Evolutionary conservation across 2,888 invertebrate species (phyloP).

Genomic region (Altica lythri): DNA sequence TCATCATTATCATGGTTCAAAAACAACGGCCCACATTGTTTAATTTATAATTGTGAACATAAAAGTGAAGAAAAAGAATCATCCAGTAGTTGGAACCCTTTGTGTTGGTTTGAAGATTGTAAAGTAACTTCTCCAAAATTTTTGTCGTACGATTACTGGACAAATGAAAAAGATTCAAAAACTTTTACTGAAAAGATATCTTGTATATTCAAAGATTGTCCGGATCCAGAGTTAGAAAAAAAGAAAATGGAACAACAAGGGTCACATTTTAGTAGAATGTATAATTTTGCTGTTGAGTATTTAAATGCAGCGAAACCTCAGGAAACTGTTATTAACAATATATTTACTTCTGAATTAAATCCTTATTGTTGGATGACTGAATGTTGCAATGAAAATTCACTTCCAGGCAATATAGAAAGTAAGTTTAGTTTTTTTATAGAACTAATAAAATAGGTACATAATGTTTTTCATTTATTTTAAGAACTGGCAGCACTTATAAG

Average conservation of each 20-base stretch:
- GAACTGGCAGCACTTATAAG: conserved; percentile 51
- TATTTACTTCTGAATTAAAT: conserved; percentile 17
- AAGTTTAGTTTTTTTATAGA: conserved; percentile 14
- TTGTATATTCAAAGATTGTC: conserved; percentile 11
- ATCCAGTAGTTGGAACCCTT: background rate
- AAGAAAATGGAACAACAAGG: background rate
- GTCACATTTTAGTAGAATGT: background rate
- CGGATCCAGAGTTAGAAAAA: background rate
- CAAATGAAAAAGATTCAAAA: background rate
- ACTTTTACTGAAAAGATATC: conserved; percentile 1
- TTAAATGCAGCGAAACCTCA: conserved; percentile 18
- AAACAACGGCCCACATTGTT: conserved; percentile 5
- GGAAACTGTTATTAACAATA: conserved; percentile 5
- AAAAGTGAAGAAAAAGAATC: background rate
- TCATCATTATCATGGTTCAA: no score
- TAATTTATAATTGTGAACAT: conserved; percentile 7
- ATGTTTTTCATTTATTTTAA: conserved; percentile 1
- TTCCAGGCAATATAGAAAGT: conserved; percentile 32
- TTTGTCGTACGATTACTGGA: conserved; percentile 7
- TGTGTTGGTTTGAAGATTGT: conserved; percentile 13
- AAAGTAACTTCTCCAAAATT: conserved; percentile 2
- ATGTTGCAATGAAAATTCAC: conserved; percentile 34
- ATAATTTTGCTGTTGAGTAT: conserved; percentile 1
- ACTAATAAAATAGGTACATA: background rate
- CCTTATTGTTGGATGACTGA: conserved; percentile 28